Base-by-base conservation (phyloP, 2,113 vertebrate genomes). In the Myotis lucifugus region DNA sequence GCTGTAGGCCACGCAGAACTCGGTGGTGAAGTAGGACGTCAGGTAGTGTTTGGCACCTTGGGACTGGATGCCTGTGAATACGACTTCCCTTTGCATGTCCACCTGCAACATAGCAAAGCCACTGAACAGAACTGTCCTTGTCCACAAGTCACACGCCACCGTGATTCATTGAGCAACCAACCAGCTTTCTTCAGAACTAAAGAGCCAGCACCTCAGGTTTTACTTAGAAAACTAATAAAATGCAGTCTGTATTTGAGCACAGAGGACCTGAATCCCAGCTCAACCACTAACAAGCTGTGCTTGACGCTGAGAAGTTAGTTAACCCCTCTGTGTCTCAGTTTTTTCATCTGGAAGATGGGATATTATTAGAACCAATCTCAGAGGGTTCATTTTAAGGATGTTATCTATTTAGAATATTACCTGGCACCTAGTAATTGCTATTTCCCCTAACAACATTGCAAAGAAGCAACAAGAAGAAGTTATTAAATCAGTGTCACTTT, bases 1-100 rank as follows among this genome's bases (percentile, higher is more conserved):
- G 96, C 99, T 99, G 95, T 99, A 99, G 46, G 99, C 98, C 90
- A 99, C 97, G 1, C 79, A 97, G 97, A 98, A 99, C 94, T 99
- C 98, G 0, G 56, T 73, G 84, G 99, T 97, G 46, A 97, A 99
- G 79, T 98, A 98, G 29, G 98, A 97, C 6, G 64, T 97, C 1
- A 99, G 97, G 54, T 99, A 82, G 85, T 99, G 97, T 92, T 97
- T 99, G 91, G 99, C 99, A 84, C 99, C 99, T 92, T 99, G 99
- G 0, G 99, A 99, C 94, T 99, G 98, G 95, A 99, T 98, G 92
- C 99, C 99, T 32, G 99, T 99, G 92, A 99, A 94, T 83, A 99
- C 94, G 67, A 99, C 99, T 32, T 99, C 98, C 93, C 98, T 98
- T 97, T 98, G 98, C 91, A 99, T 99, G 97, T 99, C 99, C 95